These are phyloP conservation scores for Paramormyrops kingsleyae DNA, from an alignment of 2,113 vertebrate genomes.

Conservation along the genomic window DNA sequence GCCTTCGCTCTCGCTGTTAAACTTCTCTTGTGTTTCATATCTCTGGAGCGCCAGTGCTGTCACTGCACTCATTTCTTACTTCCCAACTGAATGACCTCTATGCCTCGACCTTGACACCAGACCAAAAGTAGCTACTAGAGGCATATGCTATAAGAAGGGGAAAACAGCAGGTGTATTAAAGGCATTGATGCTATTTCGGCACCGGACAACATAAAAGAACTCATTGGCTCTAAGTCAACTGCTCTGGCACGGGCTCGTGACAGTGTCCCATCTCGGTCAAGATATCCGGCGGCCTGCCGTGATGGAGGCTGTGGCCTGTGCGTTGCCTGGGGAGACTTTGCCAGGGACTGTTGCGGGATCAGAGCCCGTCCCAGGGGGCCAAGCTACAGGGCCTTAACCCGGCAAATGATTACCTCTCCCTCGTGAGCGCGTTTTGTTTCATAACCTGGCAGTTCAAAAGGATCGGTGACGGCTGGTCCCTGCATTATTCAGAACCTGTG, in stretches of 20 bases:
- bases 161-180: neutral
- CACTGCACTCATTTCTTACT: neutral
- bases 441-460: neutral
- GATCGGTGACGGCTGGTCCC: neutral
- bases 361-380: neutral
- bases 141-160: neutral
- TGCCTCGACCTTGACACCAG: neutral
- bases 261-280: neutral
- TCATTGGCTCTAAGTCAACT: neutral
- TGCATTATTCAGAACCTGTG: neutral
- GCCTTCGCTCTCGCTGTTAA: neutral
- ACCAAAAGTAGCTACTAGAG: neutral
- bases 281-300: neutral
- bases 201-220: neutral
- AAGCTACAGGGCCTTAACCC: neutral
- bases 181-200: neutral
- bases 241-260: neutral
- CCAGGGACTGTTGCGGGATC: neutral
- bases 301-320: neutral
- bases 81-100: neutral
- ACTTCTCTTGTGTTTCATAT: neutral
- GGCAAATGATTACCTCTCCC: neutral
- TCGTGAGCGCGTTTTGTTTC: neutral
- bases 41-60: neutral
- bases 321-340: neutral